Evolutionary conservation across 2,797 vertebrate species (phyloP), one percentile per base, ranked within the genome.

Genomic region (Microtus obscurus): DNA sequence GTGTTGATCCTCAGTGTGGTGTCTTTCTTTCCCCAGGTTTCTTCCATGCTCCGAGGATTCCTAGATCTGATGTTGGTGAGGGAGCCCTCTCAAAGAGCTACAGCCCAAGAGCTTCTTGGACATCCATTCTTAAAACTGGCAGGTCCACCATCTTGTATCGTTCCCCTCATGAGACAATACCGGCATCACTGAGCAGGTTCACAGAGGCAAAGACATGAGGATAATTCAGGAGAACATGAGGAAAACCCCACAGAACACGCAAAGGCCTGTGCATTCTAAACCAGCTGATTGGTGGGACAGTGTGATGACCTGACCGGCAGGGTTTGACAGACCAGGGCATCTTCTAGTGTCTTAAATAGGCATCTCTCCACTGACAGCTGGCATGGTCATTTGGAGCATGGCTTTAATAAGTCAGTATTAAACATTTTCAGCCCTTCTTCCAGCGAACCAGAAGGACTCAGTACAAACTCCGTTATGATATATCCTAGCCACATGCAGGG

Each of bases 161-260:
- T 99, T 85, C 99, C 99, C 69, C 99, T 99, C 93, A 99, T 99
- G 99, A 99, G 99, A 98, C 99, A 99, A 97, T 99, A 99, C 97
- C 98, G 99, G 93, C 99, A 99, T 88, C 99, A 99, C 98, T 99
- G 99, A 95, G 37, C 53, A 21, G 31, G 79, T 6, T 1, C 69
- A 0, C 7, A 8, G 17, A 67, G 63, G 34, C 65, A 40, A 16
- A 3, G 88, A 89, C 31, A 0, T 2, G 21, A 82, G 56, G 71
- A 79, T 90, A 90, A 93, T 85, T 96, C 89, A 61, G 17, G 96
- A 85, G 0, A 96, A n/a, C 78, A 56, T 0, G 48, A 74, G 77
- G 95, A 95, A 79, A 97, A 73, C 96, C 76, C 78, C 13, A 0
- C 6, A 5, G 90, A 81, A 89, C 82, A 29, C 61, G 90, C 1